Evolutionary conservation across 2,113 vertebrate species (phyloP).

Genomic region (Aldabrachelys gigantea): DNA sequence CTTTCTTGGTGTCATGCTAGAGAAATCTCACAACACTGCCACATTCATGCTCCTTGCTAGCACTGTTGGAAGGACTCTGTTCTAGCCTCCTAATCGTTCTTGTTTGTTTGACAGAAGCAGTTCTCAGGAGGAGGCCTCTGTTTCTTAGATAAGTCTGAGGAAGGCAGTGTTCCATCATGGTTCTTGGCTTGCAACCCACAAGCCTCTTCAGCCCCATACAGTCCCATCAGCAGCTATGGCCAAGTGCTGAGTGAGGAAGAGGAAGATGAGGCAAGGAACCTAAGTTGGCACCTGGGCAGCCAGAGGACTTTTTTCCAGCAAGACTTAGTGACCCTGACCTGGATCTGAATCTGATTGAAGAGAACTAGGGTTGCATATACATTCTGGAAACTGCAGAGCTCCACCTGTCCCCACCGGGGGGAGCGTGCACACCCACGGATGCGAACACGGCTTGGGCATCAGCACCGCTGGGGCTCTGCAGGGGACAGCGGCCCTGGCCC

Average conservation of each 20-base stretch:
- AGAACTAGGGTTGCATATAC: constrained; percentile 75
- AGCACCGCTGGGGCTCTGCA: too few relatives aligned
- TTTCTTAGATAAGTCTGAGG: constrained; percentile 75
- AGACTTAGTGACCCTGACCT: constrained; percentile 87
- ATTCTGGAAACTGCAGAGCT: not conserved
- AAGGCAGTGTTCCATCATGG: constrained; percentile 76
- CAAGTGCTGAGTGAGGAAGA: constrained; percentile 89
- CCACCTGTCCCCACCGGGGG: too few relatives aligned
- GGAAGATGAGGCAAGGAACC: constrained; percentile 71
- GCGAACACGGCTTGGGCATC: too few relatives aligned
- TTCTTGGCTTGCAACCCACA: constrained; percentile 77
- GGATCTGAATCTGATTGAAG: constrained; percentile 87
- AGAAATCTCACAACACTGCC: not conserved
- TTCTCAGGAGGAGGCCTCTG: constrained; percentile 77
- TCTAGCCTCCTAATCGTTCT: constrained; percentile 12
- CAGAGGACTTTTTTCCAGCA: constrained; percentile 86
- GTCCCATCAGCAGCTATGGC: constrained; percentile 80
- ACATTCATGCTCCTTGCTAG: not conserved
- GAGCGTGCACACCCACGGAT: too few relatives aligned
- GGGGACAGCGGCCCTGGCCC: too few relatives aligned
- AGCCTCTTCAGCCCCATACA: constrained; percentile 81
- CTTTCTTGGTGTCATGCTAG: not conserved
- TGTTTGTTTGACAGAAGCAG: constrained; percentile 75
- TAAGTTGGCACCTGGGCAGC: constrained; percentile 66
- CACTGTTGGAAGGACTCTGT: not conserved